Percentiles rank a stretch among this genome's conserved stretches.
phyloP scores from a whole-genome alignment of 92 coral and sea anemone genomes.

The Isaurus tuberculatus region DNA sequence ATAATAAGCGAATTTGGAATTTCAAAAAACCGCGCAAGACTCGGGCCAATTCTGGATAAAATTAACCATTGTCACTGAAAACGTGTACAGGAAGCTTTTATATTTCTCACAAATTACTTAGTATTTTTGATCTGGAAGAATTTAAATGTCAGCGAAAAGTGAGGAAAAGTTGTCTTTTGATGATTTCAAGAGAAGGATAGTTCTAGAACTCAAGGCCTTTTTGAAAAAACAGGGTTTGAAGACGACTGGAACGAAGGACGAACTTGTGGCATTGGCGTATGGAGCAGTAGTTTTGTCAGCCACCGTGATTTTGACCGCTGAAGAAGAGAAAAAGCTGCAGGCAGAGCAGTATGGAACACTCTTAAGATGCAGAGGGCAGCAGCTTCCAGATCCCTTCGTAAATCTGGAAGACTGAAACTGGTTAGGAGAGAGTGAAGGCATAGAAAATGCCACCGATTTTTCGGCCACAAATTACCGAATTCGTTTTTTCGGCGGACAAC shows the following conservation, averaged over 20 bases:
- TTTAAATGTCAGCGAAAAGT: neutral
- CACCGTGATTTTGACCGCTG: slow-evolving; percentile 39
- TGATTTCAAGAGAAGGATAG: slow-evolving; percentile 60
- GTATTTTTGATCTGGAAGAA: too few species aligned
- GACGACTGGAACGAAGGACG: slow-evolving; percentile 60
- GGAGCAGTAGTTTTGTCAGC: slow-evolving; percentile 48
- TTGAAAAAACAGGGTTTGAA: slow-evolving; percentile 45
- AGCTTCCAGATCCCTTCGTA: slow-evolving; percentile 55
- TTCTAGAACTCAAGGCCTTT: slow-evolving; percentile 42
- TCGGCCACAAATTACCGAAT: slow-evolving; percentile 36
- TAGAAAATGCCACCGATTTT: slow-evolving; percentile 57
- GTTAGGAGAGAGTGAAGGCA: slow-evolving; percentile 41
- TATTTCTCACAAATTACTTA: too few species aligned
- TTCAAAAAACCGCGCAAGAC: too few species aligned
- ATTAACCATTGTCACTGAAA: too few species aligned
- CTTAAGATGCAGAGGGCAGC: slow-evolving; percentile 37
- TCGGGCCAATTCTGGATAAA: too few species aligned
- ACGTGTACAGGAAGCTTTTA: too few species aligned
- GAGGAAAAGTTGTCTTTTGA: slow-evolving; percentile 23
- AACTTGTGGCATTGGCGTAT: slow-evolving; percentile 51
- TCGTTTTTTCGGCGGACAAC: slow-evolving; percentile 39
- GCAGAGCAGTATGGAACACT: slow-evolving; percentile 36
- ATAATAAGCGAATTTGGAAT: too few species aligned
- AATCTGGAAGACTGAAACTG: slow-evolving; percentile 31
- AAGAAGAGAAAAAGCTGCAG: slow-evolving; percentile 40